These are phyloP conservation scores for Radopholus similis DNA, from an alignment of 1,140 invertebrate species.

Conservation along the genomic window DNA sequence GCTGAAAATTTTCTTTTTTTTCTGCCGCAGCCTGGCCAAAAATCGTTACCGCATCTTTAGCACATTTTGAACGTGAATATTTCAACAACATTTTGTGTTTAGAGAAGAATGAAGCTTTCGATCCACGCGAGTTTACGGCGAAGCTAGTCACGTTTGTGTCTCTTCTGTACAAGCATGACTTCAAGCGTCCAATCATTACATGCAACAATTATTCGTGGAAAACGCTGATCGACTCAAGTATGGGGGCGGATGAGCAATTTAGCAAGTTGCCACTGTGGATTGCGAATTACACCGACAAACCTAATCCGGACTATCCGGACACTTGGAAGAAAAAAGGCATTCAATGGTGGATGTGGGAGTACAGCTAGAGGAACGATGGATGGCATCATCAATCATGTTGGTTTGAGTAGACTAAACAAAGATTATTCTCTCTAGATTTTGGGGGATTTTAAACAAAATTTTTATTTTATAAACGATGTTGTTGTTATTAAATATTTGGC, in stretches of 20 bases:
- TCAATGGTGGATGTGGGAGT: slow-evolving; percentile 13
- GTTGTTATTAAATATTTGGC: too few relatives aligned
- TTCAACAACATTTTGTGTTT: too few relatives aligned
- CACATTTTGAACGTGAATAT: too few relatives aligned
- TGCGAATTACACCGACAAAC: background rate
- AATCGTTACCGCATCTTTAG: too few relatives aligned
- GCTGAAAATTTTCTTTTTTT: too few relatives aligned
- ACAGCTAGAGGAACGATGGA: background rate
- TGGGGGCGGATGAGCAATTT: background rate
- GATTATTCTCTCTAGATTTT: background rate
- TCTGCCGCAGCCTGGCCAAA: too few relatives aligned
- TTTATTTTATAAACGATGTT: too few relatives aligned
- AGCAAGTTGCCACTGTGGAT: slow-evolving; percentile 1
- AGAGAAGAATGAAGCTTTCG: background rate
- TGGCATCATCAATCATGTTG: slow-evolving; percentile 1
- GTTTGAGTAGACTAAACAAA: slow-evolving; percentile 1
- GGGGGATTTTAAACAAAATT: background rate
- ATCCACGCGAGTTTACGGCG: background rate
- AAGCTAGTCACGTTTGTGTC: background rate
- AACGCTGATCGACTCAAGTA: background rate
- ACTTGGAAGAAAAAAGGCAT: background rate
- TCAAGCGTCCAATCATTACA: background rate
- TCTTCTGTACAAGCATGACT: background rate
- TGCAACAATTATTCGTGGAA: slow-evolving; percentile 10
- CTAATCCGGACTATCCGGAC: background rate